A percentile compares a stretch with the other conserved stretches of the same genome.
Conservation (phyloP, 2,888 invertebrate species). For the Drosophila fungiperda region DNA sequence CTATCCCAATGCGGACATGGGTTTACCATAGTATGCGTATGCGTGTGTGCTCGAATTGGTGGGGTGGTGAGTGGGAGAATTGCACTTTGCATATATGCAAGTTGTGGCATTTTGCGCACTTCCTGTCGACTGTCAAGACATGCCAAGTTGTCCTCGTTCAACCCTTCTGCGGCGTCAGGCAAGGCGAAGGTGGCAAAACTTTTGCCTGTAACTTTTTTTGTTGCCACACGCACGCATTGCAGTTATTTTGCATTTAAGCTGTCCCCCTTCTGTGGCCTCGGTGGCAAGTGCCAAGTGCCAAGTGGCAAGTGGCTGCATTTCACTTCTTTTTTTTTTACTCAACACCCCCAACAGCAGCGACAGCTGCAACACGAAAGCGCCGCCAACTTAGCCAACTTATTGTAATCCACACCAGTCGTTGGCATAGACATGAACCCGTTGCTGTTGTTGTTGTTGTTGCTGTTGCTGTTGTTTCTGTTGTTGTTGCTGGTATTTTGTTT, state of each 20-base stretch:
- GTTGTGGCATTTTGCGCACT: conserved; percentile 84
- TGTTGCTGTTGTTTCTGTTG: conserved; percentile 9
- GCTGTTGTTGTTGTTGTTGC: conserved; percentile 23
- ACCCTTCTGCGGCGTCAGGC: conserved; percentile 41
- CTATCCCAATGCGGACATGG: conserved; percentile 61
- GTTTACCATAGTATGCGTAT: not conserved
- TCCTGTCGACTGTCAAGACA: conserved; percentile 82
- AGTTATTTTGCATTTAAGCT: conserved; percentile 73
- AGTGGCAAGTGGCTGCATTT: conserved; percentile 58
- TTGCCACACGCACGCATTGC: conserved; percentile 78
- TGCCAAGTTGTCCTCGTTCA: conserved; percentile 58
- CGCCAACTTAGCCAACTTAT: conserved; percentile 37
- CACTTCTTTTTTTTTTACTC: conserved; percentile 73
- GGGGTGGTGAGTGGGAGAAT: conserved; percentile 34
- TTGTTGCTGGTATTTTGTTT: conserved; percentile 15
- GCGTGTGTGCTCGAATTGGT: not conserved
- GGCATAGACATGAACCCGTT: conserved; percentile 57
- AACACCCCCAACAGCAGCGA: conserved; percentile 56
- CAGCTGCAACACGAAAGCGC: conserved; percentile 43
- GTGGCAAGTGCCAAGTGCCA: conserved; percentile 56
- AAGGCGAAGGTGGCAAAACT: conserved; percentile 58
- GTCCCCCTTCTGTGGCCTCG: conserved; percentile 37
- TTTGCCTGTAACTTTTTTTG: conserved; percentile 40
- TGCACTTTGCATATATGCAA: conserved; percentile 59
- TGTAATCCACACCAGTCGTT: conserved; percentile 70